These are phyloP conservation scores for Drosophila hydei DNA, from an alignment of 1,140 invertebrate genomes.

Conservation along the genomic window DNA sequence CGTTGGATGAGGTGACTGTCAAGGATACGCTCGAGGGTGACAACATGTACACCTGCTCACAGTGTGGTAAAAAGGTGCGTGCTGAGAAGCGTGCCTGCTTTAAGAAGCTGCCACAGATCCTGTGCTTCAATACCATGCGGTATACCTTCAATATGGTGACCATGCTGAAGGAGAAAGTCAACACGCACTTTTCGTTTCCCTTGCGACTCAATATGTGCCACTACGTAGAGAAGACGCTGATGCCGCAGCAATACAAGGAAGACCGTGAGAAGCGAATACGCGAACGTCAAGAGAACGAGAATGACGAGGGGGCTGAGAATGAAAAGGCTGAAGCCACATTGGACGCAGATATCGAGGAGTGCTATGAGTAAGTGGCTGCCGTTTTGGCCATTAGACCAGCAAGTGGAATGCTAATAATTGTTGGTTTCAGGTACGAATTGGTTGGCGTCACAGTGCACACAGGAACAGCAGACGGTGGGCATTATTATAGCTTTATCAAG, in stretches of 20 bases:
- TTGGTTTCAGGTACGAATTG: conserved; percentile 92
- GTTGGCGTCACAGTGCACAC: conserved; percentile 98
- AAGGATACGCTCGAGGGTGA: conserved; percentile 98
- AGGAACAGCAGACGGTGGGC: conserved; percentile 97
- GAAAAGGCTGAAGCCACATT: conserved; percentile 66
- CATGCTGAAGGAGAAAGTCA: conserved; percentile 98
- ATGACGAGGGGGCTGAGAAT: conserved; percentile 52
- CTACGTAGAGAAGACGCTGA: conserved; percentile 96
- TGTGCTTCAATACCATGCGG: conserved; percentile 99
- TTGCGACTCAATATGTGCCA: conserved; percentile 96
- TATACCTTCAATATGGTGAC: conserved; percentile 99
- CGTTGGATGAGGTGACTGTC: conserved; percentile 96
- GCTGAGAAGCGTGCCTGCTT: conserved; percentile 98
- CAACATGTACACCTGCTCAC: conserved; percentile 98
- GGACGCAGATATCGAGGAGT: conserved; percentile 74
- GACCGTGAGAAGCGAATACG: conserved; percentile 56
- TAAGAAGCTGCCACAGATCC: conserved; percentile 95
- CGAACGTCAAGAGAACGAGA: conserved; percentile 41
- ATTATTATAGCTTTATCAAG: conserved; percentile 98
- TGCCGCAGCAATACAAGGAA: conserved; percentile 93
- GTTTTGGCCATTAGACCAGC: background rate
- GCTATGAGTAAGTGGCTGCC: conserved; percentile 62
- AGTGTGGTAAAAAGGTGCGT: conserved; percentile 96
- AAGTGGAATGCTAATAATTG: background rate
- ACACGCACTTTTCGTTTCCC: conserved; percentile 98